Evolutionary conservation across 2,797 vertebrate species (phyloP).

Genomic region (Diceros bicornis): DNA sequence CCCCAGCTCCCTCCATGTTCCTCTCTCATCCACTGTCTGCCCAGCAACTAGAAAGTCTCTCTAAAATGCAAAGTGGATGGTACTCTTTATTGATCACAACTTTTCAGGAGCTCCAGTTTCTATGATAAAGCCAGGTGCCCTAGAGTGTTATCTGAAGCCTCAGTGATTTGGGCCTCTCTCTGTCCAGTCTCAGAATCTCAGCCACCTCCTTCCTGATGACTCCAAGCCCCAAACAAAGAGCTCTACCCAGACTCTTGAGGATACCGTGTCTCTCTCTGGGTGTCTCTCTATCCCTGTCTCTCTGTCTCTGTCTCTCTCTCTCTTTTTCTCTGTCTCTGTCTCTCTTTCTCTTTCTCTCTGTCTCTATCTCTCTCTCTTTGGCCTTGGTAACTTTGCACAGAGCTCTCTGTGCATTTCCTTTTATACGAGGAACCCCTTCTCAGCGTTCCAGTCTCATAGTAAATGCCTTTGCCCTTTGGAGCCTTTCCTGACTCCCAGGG

Average conservation of each 20-base stretch:
- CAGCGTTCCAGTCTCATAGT: fast-evolving
- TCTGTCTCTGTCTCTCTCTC: too few relatives aligned
- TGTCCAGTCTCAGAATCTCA: fast-evolving
- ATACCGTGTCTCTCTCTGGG: fast-evolving
- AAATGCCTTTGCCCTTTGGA: not conserved
- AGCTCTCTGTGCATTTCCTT: not conserved
- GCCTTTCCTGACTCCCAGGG: too few relatives aligned
- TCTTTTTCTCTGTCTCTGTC: fast-evolving
- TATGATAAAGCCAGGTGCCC: not conserved
- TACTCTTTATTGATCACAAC: fast-evolving
- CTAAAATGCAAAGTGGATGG: not conserved
- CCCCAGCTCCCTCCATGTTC: too few relatives aligned
- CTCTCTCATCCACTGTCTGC: too few relatives aligned
- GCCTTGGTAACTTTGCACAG: not conserved
- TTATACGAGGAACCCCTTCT: fast-evolving
- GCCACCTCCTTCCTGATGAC: too few relatives aligned
- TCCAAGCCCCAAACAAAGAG: too few relatives aligned
- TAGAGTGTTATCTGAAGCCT: too few relatives aligned
- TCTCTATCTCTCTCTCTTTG: too few relatives aligned
- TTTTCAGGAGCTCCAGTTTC: not conserved
- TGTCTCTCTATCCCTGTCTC: too few relatives aligned
- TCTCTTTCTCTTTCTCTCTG: too few relatives aligned
- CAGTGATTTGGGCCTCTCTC: fast-evolving
- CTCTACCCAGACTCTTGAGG: fast-evolving
- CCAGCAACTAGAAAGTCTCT: not conserved